Evolutionary conservation across 1,140 invertebrate genomes (phyloP), one percentile per base, ranked within the genome.

Genomic region (Orussus abietinus): DNA sequence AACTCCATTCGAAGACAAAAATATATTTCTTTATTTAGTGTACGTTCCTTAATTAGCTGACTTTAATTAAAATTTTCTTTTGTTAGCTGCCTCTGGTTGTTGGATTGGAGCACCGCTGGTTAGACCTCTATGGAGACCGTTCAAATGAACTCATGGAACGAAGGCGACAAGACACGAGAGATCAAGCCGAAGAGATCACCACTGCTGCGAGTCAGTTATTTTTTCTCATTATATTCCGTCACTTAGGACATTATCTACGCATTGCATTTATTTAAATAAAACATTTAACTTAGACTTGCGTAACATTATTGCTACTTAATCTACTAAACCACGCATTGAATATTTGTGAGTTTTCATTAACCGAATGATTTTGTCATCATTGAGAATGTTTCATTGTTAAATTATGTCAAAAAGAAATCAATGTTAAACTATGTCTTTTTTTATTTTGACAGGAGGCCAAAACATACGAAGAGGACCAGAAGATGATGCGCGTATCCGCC

Each of bases 131-230:
- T 57, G 79, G 80, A 9, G 79, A 83, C 45, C 80, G 83, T 53
- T 79, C 87, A 11, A 78, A 79, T 11, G 85, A 88, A 66, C 67
- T 96, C 29, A 79, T 88, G 43, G 81, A 88, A 62, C 73, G 93
- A 22, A 74, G 93, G 45, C 78, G 93, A 37, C 87, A 92, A 58
- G 92, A 96, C 74, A 84, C 96, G 1, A 78, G 84, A 42, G 95
- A 98, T 79, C 92, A 97, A 72, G 88, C 90, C 31, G 88, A 92
- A 62, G 92, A 96, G 72, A 85, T 88, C 58, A 82, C 84, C 4
- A 78, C 78, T 42, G 74, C 79, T 50, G 60, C 78, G 39, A 81
- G 80, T 83, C 70, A 72, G 72, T 76, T 57, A 60, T 52, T 50
- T 33, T 51, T 63, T 64, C n/a, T n/a, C n/a, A n/a, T n/a, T 28